phyloP scores from a whole-genome alignment of 1,140 invertebrate species.

The Drosophila miranda region DNA sequence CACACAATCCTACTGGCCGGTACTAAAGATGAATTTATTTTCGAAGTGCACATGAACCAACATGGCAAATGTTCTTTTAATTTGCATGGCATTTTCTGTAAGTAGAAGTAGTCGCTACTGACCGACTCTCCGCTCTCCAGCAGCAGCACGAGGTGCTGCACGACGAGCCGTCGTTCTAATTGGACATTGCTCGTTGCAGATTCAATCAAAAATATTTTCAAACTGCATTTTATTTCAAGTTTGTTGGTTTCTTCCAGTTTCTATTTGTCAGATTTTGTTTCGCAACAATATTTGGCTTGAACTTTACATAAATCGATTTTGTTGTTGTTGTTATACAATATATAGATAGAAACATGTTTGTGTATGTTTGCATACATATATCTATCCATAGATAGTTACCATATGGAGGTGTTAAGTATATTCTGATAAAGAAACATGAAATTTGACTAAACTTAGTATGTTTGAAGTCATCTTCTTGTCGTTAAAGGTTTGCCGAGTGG shows the following conservation, averaged over 20 bases:
- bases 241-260: not conserved
- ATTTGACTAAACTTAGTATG: slow-evolving; percentile 25
- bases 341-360: slow-evolving; percentile 50
- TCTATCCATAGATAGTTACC: slow-evolving; percentile 16
- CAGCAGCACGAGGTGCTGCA: no score
- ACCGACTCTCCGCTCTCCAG: no score
- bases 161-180: not conserved
- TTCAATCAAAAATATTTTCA: slow-evolving; percentile 63
- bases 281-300: slow-evolving; percentile 29
- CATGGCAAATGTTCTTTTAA: no score
- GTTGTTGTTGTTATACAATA: slow-evolving; percentile 54
- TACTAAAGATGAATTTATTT: no score
- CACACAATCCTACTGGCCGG: no score
- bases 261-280: slow-evolving; percentile 24
- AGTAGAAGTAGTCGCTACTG: no score
- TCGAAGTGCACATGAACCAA: no score
- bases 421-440: slow-evolving; percentile 32
- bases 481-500: no score
- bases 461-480: not conserved
- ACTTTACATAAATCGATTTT: slow-evolving; percentile 37
- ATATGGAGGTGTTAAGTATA: slow-evolving; percentile 31
- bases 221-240: slow-evolving; percentile 58
- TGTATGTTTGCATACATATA: slow-evolving; percentile 16
- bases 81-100: no score
- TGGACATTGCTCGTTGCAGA: not conserved